phyloP scores from a whole-genome alignment of 1,140 invertebrate species.

The Sarcophaga peregrina region DNA sequence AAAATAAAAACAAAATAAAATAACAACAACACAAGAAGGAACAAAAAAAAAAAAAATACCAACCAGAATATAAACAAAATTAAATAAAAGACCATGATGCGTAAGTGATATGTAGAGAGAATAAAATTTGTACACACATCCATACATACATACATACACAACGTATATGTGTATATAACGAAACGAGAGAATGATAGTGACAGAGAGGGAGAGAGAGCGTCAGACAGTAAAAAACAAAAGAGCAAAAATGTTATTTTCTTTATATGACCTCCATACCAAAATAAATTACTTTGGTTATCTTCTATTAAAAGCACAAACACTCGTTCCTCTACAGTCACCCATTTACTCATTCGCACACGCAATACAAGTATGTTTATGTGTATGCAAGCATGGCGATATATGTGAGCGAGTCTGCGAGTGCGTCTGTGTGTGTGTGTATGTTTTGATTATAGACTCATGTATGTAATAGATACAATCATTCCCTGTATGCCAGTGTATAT shows the following conservation, averaged over 20 bases:
- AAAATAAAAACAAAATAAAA: background rate
- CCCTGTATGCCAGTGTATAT: background rate
- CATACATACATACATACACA: background rate
- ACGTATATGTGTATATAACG: too few relatives aligned
- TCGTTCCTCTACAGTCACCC: background rate
- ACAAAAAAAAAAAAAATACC: background rate
- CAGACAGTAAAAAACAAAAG: too few relatives aligned
- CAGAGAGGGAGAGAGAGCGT: too few relatives aligned
- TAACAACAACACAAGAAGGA: background rate
- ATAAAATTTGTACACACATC: background rate
- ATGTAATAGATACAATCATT: conserved; percentile 2
- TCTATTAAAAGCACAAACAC: conserved; percentile 18
- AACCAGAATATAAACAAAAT: background rate
- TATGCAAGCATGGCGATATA: too few relatives aligned
- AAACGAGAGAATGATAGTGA: too few relatives aligned
- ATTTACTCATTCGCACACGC: background rate
- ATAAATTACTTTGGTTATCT: conserved; percentile 20
- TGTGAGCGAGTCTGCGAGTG: too few relatives aligned
- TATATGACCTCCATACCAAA: conserved; percentile 22
- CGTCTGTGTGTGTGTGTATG: background rate
- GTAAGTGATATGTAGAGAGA: conserved; percentile 13
- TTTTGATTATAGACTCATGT: background rate
- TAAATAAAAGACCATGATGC: conserved; percentile 24
- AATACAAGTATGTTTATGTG: background rate
- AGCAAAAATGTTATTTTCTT: background rate